These are phyloP conservation scores for Melipona quadrifasciata DNA, from an alignment of 1,140 invertebrate genomes.

Conservation along the genomic window DNA sequence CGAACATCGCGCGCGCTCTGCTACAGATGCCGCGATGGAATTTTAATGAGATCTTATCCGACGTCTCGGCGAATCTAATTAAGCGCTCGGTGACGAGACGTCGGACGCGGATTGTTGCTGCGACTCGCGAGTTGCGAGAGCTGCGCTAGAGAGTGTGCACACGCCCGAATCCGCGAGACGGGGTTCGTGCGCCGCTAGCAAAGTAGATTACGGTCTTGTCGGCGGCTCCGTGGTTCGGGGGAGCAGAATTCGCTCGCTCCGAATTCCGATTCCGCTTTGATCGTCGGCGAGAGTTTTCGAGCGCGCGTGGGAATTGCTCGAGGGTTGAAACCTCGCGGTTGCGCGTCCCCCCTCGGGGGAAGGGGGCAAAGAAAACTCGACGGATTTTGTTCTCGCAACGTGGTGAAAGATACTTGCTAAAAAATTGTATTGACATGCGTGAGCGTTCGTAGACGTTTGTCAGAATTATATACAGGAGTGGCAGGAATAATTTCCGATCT, in stretches of 20 bases:
- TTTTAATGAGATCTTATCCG: slow-evolving; percentile 53
- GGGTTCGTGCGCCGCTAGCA: not conserved
- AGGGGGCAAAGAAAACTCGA: not conserved
- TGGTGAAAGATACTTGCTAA: no score
- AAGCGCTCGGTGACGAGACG: not conserved
- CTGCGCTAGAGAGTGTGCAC: not conserved
- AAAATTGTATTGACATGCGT: no score
- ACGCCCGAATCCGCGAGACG: not conserved
- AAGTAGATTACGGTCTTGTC: not conserved
- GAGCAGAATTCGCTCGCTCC: no score
- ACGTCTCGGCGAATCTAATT: slow-evolving; percentile 43
- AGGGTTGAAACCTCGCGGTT: not conserved
- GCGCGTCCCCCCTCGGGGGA: no score
- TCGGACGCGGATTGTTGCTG: not conserved
- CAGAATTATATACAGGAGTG: no score
- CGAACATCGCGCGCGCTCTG: slow-evolving; percentile 8
- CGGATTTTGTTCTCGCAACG: not conserved
- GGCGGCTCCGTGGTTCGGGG: no score
- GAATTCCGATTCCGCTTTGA: not conserved
- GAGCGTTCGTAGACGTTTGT: no score
- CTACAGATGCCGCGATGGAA: slow-evolving; percentile 47
- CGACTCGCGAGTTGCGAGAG: no score
- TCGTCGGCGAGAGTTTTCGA: not conserved
- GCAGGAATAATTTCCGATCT: no score
- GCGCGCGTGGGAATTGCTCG: not conserved